phyloP scores from a whole-genome alignment of 2,888 invertebrate species.

The Scaptomyza tumidula region DNA sequence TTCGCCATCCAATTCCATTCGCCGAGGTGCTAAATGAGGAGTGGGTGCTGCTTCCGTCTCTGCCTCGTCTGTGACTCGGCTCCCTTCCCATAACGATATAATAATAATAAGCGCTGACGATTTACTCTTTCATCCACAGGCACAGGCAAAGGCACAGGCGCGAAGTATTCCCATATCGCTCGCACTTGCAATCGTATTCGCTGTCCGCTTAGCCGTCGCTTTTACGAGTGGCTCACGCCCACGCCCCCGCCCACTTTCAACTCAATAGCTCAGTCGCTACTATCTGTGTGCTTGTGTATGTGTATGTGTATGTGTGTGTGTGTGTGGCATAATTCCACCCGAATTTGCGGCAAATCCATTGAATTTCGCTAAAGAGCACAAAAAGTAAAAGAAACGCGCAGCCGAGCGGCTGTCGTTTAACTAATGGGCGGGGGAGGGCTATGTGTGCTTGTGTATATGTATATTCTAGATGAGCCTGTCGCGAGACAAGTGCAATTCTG shows the following conservation, averaged over 20 bases:
- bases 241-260: constrained; percentile 74
- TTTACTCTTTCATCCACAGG: constrained; percentile 78
- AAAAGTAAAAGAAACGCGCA: constrained; percentile 71
- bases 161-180: constrained; percentile 63
- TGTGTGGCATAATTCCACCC: constrained; percentile 79
- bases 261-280: constrained; percentile 29
- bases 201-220: constrained; percentile 39
- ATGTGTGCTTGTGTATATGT: background rate
- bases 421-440: background rate
- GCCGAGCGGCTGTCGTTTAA: constrained; percentile 52
- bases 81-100: constrained; percentile 49
- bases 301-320: constrained; percentile 56
- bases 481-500: constrained; percentile 75
- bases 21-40: constrained; percentile 74
- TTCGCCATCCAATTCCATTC: constrained; percentile 69
- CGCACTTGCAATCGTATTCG: constrained; percentile 62
- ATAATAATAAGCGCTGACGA: constrained; percentile 69
- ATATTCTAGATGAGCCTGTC: constrained; percentile 40
- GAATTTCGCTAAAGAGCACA: constrained; percentile 76
- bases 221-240: constrained; percentile 62
- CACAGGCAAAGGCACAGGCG: constrained; percentile 67
- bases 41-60: constrained; percentile 64
- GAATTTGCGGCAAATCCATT: constrained; percentile 80
- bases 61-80: constrained; percentile 19
- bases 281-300: constrained; percentile 21